Evolutionary conservation across 2,888 invertebrate genomes (phyloP), one percentile per base, ranked within the genome.

Genomic region (Eumerus sabulonum): DNA sequence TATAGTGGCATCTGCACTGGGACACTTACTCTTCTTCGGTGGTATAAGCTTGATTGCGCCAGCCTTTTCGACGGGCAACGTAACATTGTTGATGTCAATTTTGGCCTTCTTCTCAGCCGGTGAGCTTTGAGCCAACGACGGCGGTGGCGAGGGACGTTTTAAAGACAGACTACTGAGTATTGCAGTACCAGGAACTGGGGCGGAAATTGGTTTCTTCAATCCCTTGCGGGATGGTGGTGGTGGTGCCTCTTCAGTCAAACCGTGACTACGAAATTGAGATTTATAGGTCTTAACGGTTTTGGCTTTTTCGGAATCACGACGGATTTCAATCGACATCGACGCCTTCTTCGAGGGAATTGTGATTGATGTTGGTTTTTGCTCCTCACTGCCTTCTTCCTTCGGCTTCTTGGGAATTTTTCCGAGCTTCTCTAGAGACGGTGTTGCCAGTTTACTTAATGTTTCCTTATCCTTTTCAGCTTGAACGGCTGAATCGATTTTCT

Each of bases 271-370:
- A 90, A 97, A 96, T 90, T 96, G 96, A 0, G 96, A 95, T 89
- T 96, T 93, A 87, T 94, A 96, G 13, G 95, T 94, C 91, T 97
- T 98, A 0, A 97, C 97, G 42, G 97, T 97, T 90, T 96, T 96
- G 3, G 96, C 94, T 84, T 96, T 90, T 11, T 92, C 91, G 59
- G 93, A 92, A 82, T 93, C 93, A 74, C 94, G 94, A 76, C 95
- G 90, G 64, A 93, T 92, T 90, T 95, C 95, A 83, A 95, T 94
- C 0, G 95, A 95, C 87, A 95, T 94, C 1, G 95, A 94, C 42
- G 93, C 93, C 83, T 94, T 94, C 64, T 89, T 87, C 27, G 86
- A 87, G 86, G 85, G 86, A 68, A 88, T 90, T 12, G 86, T 84
- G 51, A 87, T 87, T 62, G 90, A 88, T 53, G 87, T 86, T 0